Base-by-base conservation (phyloP, 2,888 invertebrate species). In the Acleris sparsana region DNA sequence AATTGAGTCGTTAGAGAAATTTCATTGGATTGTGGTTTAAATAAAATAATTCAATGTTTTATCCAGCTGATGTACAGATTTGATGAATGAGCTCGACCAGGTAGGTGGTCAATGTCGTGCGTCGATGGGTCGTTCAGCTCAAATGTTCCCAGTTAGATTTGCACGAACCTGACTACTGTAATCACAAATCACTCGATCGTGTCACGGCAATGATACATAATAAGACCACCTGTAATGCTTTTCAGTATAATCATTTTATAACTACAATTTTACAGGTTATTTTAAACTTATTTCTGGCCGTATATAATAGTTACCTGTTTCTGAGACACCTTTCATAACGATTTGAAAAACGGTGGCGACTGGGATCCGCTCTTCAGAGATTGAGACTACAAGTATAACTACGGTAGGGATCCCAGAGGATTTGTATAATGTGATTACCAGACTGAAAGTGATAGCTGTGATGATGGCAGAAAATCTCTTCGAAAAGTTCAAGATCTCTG, bases 141-240 rank as follows among this genome's bases (percentile, higher is more conserved):
- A 59, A 60, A 64, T 39, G 18, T 46, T 55, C 46, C 48, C 57
- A 60, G 60, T 51, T 60, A 18, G 39, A 60, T 55, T 44, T 51
- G 60, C 65, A 65, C 53, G 60, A 65, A 9, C 55, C 44, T 17
- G 48, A 49, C 55, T 55, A 65, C 51, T 53, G 60, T 44, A 53
- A 55, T 64, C 17, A 18, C 46, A 16, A 46, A 57, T 16, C 25
- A 59, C 39, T 59, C 33, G 49, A 44, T 65, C 48, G 48, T 59
- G 53, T 64, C 44, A 55, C 59, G 64, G 59, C 60, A 65, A 65
- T 65, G 49, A 65, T 25, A 44, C 60, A 39, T 43, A 55, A 60
- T 58, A 46, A 52, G 59, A 59, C 33, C 53, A 17, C 44, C n/a
- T 33, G 22, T 20, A 61, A 53, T 52, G 51, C 18, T 39, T 59